These are phyloP conservation scores for Nemapogon koenigi DNA, from an alignment of 2,888 invertebrate species.

Conservation along the genomic window DNA sequence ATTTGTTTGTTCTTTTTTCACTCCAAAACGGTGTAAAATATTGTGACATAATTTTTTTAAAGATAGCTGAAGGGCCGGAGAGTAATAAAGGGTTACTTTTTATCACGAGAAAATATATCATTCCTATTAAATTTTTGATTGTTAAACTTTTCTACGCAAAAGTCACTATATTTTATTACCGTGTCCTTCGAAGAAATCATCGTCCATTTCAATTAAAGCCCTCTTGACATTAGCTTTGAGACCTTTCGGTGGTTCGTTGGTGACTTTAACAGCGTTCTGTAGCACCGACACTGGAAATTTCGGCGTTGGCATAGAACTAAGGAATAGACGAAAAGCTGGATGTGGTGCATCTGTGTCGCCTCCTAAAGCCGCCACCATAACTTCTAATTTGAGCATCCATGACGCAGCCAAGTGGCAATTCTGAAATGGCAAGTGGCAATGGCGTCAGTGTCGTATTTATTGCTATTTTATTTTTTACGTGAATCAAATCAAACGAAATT, in stretches of 20 bases:
- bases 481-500: no score
- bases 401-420: slow-evolving; percentile 94
- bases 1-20: no score
- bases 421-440: no score
- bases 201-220: slow-evolving; percentile 79
- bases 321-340: slow-evolving; percentile 78
- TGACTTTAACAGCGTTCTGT: slow-evolving; percentile 93
- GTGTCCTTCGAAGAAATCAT: slow-evolving; percentile 82
- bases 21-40: no score
- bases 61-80: no score
- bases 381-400: slow-evolving; percentile 89
- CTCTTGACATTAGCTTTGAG: slow-evolving; percentile 86
- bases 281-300: slow-evolving; percentile 89
- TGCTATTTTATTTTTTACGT: no score
- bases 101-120: no score
- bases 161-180: no score
- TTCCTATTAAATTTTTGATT: slow-evolving; percentile 1
- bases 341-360: slow-evolving; percentile 72
- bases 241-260: slow-evolving; percentile 94
- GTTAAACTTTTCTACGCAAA: background rate
- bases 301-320: slow-evolving; percentile 89
- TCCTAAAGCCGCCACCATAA: slow-evolving; percentile 74
- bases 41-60: no score
- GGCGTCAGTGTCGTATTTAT: no score
- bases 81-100: no score